Percentiles rank a stretch among this genome's conserved stretches.
Conservation (phyloP, 1,140 invertebrate genomes). For the fruit fly (Drosophila melanogaster) region DNA sequence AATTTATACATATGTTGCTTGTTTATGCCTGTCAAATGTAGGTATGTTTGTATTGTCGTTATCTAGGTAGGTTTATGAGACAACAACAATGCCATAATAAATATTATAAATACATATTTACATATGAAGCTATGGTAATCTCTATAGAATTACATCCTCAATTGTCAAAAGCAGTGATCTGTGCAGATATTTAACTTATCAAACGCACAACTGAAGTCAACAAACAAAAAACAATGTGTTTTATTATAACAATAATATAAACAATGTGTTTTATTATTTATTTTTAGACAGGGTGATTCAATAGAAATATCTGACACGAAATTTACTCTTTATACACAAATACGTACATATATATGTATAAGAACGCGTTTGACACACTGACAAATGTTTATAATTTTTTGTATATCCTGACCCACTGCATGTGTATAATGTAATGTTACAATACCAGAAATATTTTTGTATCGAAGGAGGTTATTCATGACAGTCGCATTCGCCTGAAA, state of each 20-base stretch:
- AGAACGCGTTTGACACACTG: too few relatives aligned
- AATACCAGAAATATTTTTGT: too few relatives aligned
- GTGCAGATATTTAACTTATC: neutral
- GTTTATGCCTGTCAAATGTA: conserved; percentile 2
- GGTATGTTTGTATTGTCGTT: conserved; percentile 16
- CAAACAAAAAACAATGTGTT: too few relatives aligned
- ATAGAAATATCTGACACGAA: conserved; percentile 1
- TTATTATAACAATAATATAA: too few relatives aligned
- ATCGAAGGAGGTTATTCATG: too few relatives aligned
- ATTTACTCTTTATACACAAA: neutral
- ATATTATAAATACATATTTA: neutral
- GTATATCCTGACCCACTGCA: too few relatives aligned
- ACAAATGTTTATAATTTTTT: too few relatives aligned
- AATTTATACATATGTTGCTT: neutral
- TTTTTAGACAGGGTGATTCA: conserved; percentile 18
- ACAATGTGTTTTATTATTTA: too few relatives aligned
- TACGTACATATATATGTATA: too few relatives aligned
- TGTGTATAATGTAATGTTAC: too few relatives aligned
- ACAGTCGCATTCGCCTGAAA: too few relatives aligned
- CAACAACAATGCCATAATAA: neutral
- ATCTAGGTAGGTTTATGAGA: conserved; percentile 4
- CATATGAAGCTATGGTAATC: neutral
- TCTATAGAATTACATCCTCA: conserved; percentile 11
- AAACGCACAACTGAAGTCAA: neutral
- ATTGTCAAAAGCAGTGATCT: conserved; percentile 12